Evolutionary conservation across 2,888 invertebrate genomes (phyloP), one percentile per base, ranked within the genome.

Genomic region (Vandiemenella viatica): DNA sequence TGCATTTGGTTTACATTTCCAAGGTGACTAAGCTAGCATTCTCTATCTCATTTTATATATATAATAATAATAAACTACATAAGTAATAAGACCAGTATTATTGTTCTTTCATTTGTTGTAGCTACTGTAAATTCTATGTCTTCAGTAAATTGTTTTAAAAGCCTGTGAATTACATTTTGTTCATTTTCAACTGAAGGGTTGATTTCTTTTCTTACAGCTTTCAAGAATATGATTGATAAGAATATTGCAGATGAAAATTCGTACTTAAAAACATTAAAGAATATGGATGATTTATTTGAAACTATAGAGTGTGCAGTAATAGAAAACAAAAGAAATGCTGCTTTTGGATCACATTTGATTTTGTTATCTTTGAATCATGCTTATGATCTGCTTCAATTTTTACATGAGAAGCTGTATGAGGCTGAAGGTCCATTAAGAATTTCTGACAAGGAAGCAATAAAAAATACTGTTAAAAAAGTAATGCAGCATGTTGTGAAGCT

Each of bases 401-500:
- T 42, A 32, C 32, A 32, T 32, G 32, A 32, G n/a, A n/a, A n/a
- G n/a, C n/a, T n/a, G n/a, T n/a, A n/a, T n/a, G n/a, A n/a, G n/a
- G n/a, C n/a, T n/a, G n/a, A n/a, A n/a, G n/a, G n/a, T n/a, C n/a
- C n/a, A n/a, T n/a, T n/a, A n/a, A n/a, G n/a, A n/a, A n/a, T n/a
- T n/a, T n/a, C n/a, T n/a, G n/a, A n/a, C n/a, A n/a, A n/a, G n/a
- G n/a, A n/a, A n/a, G n/a, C n/a, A n/a, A n/a, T n/a, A 32, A 32
- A 32, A 32, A 32, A 3, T 13, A 13, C n/a, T 13, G 32, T 32
- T 2, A n/a, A 32, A 8, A 26, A 44, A 41, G 42, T 53, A 19
- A 45, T 53, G 50, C 15, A 20, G 10, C 51, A 53, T 41, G 49
- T 51, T 8, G 37, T 43, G 17, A n/a, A 48, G 20, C 46, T 55